Evolutionary conservation across 2,113 vertebrate genomes (phyloP).

Genomic region (Mormyrus iriodes): DNA sequence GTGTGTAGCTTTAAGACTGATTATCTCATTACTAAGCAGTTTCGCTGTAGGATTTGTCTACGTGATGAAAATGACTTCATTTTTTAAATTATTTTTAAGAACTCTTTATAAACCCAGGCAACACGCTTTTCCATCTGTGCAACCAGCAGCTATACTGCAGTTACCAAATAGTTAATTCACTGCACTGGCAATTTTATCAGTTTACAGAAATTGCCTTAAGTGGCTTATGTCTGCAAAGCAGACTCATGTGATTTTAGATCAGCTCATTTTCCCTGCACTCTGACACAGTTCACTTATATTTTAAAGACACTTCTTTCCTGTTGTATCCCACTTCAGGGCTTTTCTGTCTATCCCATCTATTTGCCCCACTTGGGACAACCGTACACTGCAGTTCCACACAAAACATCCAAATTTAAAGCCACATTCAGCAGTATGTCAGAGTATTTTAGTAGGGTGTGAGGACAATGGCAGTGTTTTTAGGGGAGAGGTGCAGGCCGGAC

Average conservation of each 20-base stretch:
- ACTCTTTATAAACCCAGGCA: not conserved
- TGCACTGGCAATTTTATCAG: not conserved
- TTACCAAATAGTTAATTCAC: not conserved
- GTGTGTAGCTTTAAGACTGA: not conserved
- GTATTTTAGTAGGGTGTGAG: not conserved
- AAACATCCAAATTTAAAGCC: not conserved
- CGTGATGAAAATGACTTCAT: not conserved
- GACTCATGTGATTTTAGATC: slow-evolving; percentile 4
- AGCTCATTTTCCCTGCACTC: not conserved
- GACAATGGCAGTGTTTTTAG: slow-evolving; percentile 37
- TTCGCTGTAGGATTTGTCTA: not conserved
- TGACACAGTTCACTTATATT: not conserved
- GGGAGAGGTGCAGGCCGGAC: slow-evolving; percentile 22
- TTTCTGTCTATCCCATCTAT: not conserved
- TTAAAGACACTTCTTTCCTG: not conserved
- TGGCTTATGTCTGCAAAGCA: slow-evolving; percentile 13
- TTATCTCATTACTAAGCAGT: not conserved
- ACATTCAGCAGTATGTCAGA: slow-evolving; percentile 14
- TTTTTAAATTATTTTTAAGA: not conserved
- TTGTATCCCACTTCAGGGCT: no score
- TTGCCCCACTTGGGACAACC: not conserved
- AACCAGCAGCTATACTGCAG: not conserved
- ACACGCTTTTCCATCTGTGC: not conserved
- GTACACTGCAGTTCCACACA: not conserved
- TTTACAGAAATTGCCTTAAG: not conserved